Conservation (phyloP, 2,113 vertebrate species). For the Loxodonta africana region DNA sequence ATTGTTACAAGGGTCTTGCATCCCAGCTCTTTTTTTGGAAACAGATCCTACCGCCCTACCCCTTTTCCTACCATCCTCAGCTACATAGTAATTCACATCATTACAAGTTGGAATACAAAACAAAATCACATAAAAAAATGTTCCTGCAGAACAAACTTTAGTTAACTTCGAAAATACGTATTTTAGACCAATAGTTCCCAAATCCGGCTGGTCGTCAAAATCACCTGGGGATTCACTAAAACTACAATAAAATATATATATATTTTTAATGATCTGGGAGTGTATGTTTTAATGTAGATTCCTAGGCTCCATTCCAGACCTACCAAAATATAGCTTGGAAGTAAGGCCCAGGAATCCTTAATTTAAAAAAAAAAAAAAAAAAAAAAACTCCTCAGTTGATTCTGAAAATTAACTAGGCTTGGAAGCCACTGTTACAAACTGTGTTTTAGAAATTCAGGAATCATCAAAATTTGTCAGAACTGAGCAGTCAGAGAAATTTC, state of each 20-base stretch:
- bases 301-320: not conserved
- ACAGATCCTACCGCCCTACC: not conserved
- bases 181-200: conserved; percentile 1
- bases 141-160: not conserved
- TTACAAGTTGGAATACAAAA: conserved; percentile 18
- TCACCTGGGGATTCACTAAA: not conserved
- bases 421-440: not conserved
- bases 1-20: not conserved
- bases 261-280: not conserved
- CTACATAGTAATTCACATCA: not conserved
- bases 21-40: conserved; percentile 1
- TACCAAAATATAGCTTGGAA: conserved; percentile 47
- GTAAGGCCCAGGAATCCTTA: not conserved
- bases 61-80: not conserved
- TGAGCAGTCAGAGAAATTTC: conserved; percentile 16
- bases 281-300: not conserved
- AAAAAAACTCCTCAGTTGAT: not conserved
- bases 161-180: not conserved
- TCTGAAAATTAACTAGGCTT: not conserved
- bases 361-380: not conserved
- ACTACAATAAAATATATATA: not conserved
- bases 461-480: not conserved
- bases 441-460: conserved; percentile 36
- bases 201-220: conserved; percentile 43
- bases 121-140: not conserved